Conservation (phyloP, 2,888 invertebrate species). For the Agriopis leucophaearia region DNA sequence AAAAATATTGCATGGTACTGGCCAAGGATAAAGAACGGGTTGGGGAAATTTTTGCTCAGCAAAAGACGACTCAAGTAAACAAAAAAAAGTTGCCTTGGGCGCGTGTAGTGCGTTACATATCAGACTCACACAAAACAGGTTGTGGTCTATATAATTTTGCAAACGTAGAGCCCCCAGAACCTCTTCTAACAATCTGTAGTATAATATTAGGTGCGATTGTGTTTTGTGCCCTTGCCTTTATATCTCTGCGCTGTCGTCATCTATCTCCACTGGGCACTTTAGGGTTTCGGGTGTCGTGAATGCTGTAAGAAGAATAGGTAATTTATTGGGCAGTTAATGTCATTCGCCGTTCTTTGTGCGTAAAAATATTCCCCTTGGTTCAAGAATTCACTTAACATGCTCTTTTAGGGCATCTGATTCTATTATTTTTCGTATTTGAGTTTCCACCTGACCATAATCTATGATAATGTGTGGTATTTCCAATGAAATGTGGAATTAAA, state of each 20-base stretch:
- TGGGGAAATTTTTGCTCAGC: too few relatives aligned
- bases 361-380: slow-evolving; percentile 29
- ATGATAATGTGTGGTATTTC: too few relatives aligned
- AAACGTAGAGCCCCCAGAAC: not conserved
- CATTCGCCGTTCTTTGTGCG: slow-evolving; percentile 45
- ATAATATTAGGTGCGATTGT: slow-evolving; percentile 55
- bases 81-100: too few relatives aligned
- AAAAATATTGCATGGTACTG: too few relatives aligned
- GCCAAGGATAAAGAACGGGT: too few relatives aligned
- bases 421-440: too few relatives aligned
- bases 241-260: slow-evolving; percentile 45
- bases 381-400: slow-evolving; percentile 33
- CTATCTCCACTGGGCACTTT: slow-evolving; percentile 48
- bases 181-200: slow-evolving; percentile 33
- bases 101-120: too few relatives aligned
- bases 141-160: not conserved
- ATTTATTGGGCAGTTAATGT: slow-evolving; percentile 49
- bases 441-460: too few relatives aligned
- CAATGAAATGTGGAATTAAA: too few relatives aligned
- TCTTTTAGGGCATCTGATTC: slow-evolving; percentile 24
- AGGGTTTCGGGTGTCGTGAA: slow-evolving; percentile 45
- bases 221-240: slow-evolving; percentile 45
- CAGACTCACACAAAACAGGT: too few relatives aligned
- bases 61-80: too few relatives aligned
- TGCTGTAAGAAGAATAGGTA: slow-evolving; percentile 47